A percentile compares a stretch with the other conserved stretches of the same genome.
These are phyloP conservation scores for Agelaius tricolor DNA, from an alignment of 2,113 vertebrate genomes.

Conservation along the genomic window DNA sequence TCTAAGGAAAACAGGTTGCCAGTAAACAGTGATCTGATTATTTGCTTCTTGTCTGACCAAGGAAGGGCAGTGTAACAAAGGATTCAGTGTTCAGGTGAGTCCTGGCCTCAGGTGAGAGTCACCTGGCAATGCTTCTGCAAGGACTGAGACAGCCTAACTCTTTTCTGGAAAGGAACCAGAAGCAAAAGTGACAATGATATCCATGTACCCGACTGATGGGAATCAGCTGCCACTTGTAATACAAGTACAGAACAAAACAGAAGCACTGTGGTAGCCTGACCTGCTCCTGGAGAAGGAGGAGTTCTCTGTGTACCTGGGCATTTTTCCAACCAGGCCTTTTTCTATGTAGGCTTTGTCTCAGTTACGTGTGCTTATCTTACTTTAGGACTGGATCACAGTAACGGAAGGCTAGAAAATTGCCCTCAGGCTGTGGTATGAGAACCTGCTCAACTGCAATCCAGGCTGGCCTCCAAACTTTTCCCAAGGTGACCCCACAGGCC, in stretches of 20 bases:
- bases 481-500: not conserved
- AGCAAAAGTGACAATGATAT: not conserved
- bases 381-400: not conserved
- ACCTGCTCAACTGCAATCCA: not conserved
- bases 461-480: not conserved
- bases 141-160: not conserved
- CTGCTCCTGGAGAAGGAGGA: not conserved
- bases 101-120: not conserved
- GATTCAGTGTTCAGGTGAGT: not conserved
- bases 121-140: not conserved
- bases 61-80: slow-evolving; percentile 1
- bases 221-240: not conserved
- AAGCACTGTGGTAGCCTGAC: not conserved
- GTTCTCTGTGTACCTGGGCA: not conserved
- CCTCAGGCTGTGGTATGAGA: not conserved
- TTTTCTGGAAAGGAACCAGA: not conserved
- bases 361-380: not conserved
- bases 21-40: not conserved
- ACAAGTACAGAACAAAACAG: not conserved
- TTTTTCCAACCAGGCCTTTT: not conserved
- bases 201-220: accelerated
- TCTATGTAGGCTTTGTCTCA: not conserved
- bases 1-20: not conserved
- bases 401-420: not conserved
- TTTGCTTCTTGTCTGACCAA: not conserved